These are phyloP conservation scores for Drosophila grimshawi DNA, from an alignment of 1,140 invertebrate species.

Conservation along the genomic window DNA sequence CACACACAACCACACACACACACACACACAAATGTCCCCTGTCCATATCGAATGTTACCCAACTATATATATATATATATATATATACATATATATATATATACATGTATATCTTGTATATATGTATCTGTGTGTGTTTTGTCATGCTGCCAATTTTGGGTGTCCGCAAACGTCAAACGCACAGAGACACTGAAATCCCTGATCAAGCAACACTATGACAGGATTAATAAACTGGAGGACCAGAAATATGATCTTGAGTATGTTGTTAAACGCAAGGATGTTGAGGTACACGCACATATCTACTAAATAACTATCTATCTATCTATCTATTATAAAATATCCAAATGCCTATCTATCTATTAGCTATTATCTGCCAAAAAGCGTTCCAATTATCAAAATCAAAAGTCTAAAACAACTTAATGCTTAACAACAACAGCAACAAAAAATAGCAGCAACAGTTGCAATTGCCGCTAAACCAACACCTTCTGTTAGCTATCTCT, in stretches of 20 bases:
- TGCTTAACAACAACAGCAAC: conserved; percentile 63
- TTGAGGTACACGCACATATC: conserved; percentile 90
- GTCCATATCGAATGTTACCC: conserved; percentile 32
- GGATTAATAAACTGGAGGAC: conserved; percentile 95
- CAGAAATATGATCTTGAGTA: conserved; percentile 99
- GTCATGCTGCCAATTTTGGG: conserved; percentile 14
- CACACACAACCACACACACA: conserved; percentile 16
- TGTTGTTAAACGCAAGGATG: conserved; percentile 98
- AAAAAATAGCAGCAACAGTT: conserved; percentile 42
- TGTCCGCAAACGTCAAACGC: conserved; percentile 55
- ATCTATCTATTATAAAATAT: conserved; percentile 5
- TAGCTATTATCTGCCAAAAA: conserved; percentile 14
- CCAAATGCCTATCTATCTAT: conserved; percentile 34
- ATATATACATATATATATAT: not conserved
- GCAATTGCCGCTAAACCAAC: conserved; percentile 49
- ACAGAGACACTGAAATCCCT: conserved; percentile 91
- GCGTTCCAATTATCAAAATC: conserved; percentile 60
- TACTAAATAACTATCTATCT: conserved; percentile 40
- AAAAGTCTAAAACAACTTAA: conserved; percentile 59
- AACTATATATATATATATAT: conserved; percentile 13
- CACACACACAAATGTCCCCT: conserved; percentile 25
- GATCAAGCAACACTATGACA: conserved; percentile 94
- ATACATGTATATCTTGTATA: conserved; percentile 24
- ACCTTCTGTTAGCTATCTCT: conserved; percentile 71
- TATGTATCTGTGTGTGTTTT: conserved; percentile 36